Conservation (phyloP, 2,113 vertebrate genomes). For the Scopus umbretta region DNA sequence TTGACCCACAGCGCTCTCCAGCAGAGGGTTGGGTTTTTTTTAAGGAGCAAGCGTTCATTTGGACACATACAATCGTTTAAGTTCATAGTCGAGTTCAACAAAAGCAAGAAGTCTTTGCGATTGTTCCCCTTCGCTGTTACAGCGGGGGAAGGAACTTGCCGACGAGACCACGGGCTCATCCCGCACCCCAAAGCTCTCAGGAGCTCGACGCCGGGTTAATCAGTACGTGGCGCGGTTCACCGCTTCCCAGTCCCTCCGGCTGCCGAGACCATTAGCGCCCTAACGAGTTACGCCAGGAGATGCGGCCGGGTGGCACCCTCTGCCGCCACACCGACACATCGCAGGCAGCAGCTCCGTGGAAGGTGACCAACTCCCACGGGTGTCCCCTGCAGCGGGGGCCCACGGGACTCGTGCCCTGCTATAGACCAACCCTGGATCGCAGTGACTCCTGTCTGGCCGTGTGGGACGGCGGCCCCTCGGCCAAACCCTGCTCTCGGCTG, state of each 20-base stretch:
- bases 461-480: too few relatives aligned
- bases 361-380: background rate
- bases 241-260: background rate
- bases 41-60: fast-evolving
- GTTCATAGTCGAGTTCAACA: fast-evolving
- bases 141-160: background rate
- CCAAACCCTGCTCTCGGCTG: background rate
- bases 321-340: background rate
- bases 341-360: background rate
- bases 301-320: background rate
- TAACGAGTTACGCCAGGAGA: too few relatives aligned
- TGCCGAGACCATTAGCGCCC: background rate
- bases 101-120: background rate
- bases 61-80: background rate
- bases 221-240: background rate
- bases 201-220: background rate
- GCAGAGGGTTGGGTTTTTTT: background rate
- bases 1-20: fast-evolving
- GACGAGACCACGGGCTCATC: background rate
- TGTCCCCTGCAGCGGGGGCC: background rate
- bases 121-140: background rate
- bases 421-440: background rate
- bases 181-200: background rate
- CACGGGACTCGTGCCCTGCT: background rate
- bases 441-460: background rate